These are phyloP conservation scores for Bovichtus diacanthus DNA, from an alignment of 2,797 vertebrate species.

Conservation along the genomic window DNA sequence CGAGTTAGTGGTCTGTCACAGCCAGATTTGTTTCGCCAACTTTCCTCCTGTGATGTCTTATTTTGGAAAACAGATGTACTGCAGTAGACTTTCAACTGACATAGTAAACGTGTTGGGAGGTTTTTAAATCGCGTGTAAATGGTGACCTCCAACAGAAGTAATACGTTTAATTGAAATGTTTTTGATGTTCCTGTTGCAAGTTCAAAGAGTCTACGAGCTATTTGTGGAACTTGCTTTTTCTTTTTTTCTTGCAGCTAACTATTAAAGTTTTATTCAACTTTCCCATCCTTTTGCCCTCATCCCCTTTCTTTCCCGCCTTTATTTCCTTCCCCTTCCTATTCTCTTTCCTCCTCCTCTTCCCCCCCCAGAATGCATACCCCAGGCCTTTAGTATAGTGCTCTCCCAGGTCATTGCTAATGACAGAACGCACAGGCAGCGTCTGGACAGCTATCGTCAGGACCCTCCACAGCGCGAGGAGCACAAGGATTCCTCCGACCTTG, in stretches of 20 bases:
- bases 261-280: neutral
- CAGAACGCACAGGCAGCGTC: conserved; percentile 91
- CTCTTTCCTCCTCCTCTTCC: neutral
- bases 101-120: conserved; percentile 39
- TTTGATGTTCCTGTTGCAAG: conserved; percentile 31
- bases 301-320: neutral
- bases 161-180: conserved; percentile 17
- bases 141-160: conserved; percentile 14
- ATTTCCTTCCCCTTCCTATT: neutral
- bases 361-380: conserved; percentile 89
- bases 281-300: too few species aligned
- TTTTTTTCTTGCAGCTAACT: neutral
- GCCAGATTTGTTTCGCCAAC: neutral
- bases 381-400: conserved; percentile 93
- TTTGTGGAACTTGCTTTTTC: conserved; percentile 17
- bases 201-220: conserved; percentile 14
- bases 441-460: conserved; percentile 84
- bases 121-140: conserved; percentile 47
- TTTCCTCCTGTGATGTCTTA: conserved; percentile 59
- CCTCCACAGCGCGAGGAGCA: conserved; percentile 89
- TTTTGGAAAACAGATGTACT: conserved; percentile 70
- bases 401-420: conserved; percentile 96
- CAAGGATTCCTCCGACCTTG: conserved; percentile 92
- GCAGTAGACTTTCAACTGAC: conserved; percentile 27
- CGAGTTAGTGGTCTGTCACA: conserved; percentile 50